Evolutionary conservation across 2,888 invertebrate species (phyloP), one percentile per base, ranked within the genome.

Genomic region (Drosophila mercatorum): DNA sequence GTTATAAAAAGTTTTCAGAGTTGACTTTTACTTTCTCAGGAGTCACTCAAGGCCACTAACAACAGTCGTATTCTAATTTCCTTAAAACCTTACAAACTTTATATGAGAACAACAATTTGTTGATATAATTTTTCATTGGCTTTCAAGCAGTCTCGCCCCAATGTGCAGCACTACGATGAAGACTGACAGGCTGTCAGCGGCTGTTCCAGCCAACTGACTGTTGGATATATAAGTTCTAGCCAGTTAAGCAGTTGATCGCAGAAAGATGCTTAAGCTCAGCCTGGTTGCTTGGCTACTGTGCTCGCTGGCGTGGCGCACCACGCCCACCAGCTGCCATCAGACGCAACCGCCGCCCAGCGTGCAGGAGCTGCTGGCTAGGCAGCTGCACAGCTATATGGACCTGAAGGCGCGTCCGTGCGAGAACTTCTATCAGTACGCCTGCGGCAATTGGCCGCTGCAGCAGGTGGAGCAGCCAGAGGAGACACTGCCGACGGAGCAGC

Each of bases 361-460:
- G 52, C 91, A 91, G 68, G 83, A 91, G 70, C 66, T 91, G 64
- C 66, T 91, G 43, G 91, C 91, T 40, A 78, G 72, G 53, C 91
- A 91, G 28, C 72, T 91, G 60, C 82, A 90, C 68, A 92, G 88
- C 67, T 92, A 89, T 52, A 91, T 91, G 91, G 91, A 91, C 53
- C 82, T 83, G 11, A 80, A 78, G 63, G 87, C 87, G 62, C 84
- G 86, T 40, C 92, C 92, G 52, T 92, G 92, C 53, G 92, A 91
- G 56, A 90, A 92, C 47, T 92, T 92, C 65, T 91, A 92, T 84
- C 91, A 92, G 74, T 92, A 91, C 62, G 91, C 92, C 62, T 92
- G 92, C 61, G 92, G 92, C 40, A 91, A 89, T 58, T 92, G 92
- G 92, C 89, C 91, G 56, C 82, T 91, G 38, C 83, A 85, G 52